Base-by-base conservation (phyloP, 2,113 vertebrate species). In the Sinocyclocheilus grahami region DNA sequence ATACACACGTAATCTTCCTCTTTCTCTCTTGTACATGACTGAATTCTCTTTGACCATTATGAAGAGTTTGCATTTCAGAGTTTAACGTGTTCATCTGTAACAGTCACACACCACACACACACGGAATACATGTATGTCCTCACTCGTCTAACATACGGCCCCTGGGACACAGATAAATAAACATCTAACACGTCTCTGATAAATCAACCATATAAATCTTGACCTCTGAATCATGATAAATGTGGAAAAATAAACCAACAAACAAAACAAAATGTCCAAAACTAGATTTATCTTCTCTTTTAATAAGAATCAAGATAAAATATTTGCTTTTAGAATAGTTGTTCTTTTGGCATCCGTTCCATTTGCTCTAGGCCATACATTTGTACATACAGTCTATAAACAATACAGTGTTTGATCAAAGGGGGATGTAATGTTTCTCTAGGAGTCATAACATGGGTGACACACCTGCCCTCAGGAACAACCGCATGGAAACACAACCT, bases 121-220 rank as follows among this genome's bases (percentile, higher is more conserved):
- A 63, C 58, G 2, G 2, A n/a, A 48, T 1, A 75, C 22, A 75
- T n/a, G 51, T 51, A 27, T 24, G 74, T 39, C 53, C 60, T 79
- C 30, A 60, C 55, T 55, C 9, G 11, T 79, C 53, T 37, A 60
- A 62, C 78, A 78, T 24, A 39, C 10, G 27, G 53, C 77, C 77
- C 62, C 78, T 42, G 55, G 11, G 78, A 80, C 78, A 62, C 78
- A 80, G 78, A 80, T 80, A 80, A 80, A 80, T 80, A 80, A 80
- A 80, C 83, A 85, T 77, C 53, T 77, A 85, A 51, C 74, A 85
- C 24, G 12, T 78, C 74, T 85, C 72, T 85, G 71, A 77, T 65
- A 85, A 77, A 78, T 48, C 75, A 77, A 78, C 62, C 67, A 63
- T 80, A 80, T 80, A 80, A 79, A 85, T 85, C 83, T 77, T 72